Conservation (phyloP, 2,113 vertebrate genomes). For the Oostethus manadensis region DNA sequence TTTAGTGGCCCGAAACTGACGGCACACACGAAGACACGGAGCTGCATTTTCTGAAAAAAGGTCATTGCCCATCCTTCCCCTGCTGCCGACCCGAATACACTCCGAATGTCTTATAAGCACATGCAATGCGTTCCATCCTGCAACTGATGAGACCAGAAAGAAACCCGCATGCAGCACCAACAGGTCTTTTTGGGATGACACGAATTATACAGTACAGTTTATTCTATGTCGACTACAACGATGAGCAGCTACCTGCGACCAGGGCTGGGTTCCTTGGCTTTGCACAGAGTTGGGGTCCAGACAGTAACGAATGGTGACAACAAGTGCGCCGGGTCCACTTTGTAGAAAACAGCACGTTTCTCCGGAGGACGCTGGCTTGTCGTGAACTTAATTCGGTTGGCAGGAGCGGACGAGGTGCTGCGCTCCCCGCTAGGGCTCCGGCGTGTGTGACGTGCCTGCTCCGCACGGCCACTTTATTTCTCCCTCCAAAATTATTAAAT, state of each 20-base stretch:
- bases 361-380: conserved; percentile 36
- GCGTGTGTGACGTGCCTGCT: conserved; percentile 29
- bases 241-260: conserved; percentile 51
- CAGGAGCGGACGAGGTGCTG: conserved; percentile 25
- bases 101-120: conserved; percentile 2
- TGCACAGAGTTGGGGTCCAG: conserved; percentile 19
- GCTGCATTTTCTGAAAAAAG: neutral
- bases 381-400: conserved; percentile 45
- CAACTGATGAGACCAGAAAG: neutral
- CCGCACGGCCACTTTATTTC: conserved; percentile 51
- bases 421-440: conserved; percentile 8
- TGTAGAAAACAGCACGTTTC: conserved; percentile 35
- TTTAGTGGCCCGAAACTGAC: neutral
- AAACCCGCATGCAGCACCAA: conserved; percentile 14
- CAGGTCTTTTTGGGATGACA: conserved; percentile 12
- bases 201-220: neutral
- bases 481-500: conserved; percentile 44
- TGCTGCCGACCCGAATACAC: neutral
- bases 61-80: neutral
- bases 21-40: neutral
- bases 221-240: conserved; percentile 16
- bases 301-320: conserved; percentile 50
- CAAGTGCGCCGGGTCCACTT: conserved; percentile 41
- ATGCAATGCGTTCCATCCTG: neutral
- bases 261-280: conserved; percentile 25